phyloP scores from a whole-genome alignment of 2,797 vertebrate species.

The Sebastes diploproa region DNA sequence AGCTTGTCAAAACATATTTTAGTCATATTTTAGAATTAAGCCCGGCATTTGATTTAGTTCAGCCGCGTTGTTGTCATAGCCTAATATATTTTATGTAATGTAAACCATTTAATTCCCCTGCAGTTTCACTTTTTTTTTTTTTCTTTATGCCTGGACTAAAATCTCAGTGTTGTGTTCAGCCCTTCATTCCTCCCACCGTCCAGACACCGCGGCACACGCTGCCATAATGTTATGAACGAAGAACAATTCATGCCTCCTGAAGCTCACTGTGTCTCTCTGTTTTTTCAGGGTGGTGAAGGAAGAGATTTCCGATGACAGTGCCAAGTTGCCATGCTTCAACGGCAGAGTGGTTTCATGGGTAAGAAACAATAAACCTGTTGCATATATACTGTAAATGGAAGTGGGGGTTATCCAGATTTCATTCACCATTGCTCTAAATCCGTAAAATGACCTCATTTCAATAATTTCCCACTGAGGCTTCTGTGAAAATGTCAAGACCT shows the following conservation, averaged over 20 bases:
- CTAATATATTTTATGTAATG: slow-evolving; percentile 11
- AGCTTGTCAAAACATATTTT: slow-evolving; percentile 6
- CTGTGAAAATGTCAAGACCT: slow-evolving; percentile 21
- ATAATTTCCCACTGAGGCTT: not conserved
- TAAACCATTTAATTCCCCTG: slow-evolving; percentile 31
- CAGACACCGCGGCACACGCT: not conserved
- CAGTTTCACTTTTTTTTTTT: not conserved
- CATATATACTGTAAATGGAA: not conserved
- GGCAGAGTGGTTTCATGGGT: slow-evolving; percentile 92
- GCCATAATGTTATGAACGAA: slow-evolving; percentile 23
- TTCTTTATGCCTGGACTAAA: slow-evolving; percentile 8
- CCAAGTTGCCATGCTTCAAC: slow-evolving; percentile 90
- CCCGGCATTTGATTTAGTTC: slow-evolving; percentile 19
- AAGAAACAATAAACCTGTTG: slow-evolving; percentile 50
- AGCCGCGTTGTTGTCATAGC: not conserved
- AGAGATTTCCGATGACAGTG: slow-evolving; percentile 91
- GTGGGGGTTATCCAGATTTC: not conserved
- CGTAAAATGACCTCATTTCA: not conserved
- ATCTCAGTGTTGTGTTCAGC: not conserved
- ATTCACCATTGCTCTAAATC: not conserved
- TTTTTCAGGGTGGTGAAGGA: slow-evolving; percentile 91
- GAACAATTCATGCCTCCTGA: slow-evolving; percentile 2
- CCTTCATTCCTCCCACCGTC: not conserved
- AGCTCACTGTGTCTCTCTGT: slow-evolving; percentile 19
- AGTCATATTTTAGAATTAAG: not conserved